Evolutionary conservation across 2,113 vertebrate species (phyloP).

Genomic region (Sylvilagus bachmani): DNA sequence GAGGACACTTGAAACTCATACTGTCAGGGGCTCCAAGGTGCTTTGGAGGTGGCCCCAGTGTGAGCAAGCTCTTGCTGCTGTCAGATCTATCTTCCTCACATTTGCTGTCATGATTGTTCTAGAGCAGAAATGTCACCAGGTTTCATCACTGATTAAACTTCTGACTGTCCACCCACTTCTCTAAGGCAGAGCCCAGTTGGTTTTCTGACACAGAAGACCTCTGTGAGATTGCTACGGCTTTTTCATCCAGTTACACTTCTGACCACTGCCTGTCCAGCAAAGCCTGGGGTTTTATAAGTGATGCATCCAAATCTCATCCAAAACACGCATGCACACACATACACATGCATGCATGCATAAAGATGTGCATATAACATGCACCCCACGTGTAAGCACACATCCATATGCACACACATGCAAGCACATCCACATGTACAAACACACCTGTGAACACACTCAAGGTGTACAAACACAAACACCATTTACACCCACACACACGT

Average conservation of each 20-base stretch:
- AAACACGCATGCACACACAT: not conserved
- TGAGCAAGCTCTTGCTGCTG: not conserved
- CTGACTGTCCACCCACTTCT: not conserved
- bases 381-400: not conserved
- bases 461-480: not conserved
- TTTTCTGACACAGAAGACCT: not conserved
- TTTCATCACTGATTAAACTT: slow-evolving; percentile 54
- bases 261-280: not conserved
- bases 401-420: not conserved
- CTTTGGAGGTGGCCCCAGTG: slow-evolving; percentile 13
- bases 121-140: slow-evolving; percentile 25
- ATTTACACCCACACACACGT: too few relatives aligned
- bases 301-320: not conserved
- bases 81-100: not conserved
- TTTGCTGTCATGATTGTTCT: slow-evolving; percentile 45
- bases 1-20: not conserved
- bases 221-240: not conserved
- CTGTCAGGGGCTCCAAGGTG: not conserved
- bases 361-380: not conserved
- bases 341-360: not conserved
- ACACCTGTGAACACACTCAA: not conserved
- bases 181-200: not conserved
- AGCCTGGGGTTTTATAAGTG: not conserved
- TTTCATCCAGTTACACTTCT: not conserved
- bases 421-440: rapidly evolving